Base-by-base conservation (phyloP, 2,797 vertebrate genomes). In the Anomalospiza imberbis region DNA sequence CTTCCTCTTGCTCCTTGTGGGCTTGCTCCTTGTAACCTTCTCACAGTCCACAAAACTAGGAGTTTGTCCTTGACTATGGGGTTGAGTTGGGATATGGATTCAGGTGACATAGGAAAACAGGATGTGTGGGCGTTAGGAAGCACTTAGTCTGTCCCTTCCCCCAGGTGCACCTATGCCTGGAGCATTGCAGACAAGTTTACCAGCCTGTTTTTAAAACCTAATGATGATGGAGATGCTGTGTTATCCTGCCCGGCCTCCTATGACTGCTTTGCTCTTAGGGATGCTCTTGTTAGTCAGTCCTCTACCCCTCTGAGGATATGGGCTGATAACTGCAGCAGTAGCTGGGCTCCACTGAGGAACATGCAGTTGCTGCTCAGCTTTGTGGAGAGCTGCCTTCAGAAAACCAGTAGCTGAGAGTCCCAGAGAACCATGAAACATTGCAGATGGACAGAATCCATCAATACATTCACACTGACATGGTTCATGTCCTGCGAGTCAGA, bases 161-260 rank as follows among this genome's bases (percentile, higher is more conserved):
- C 3, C 13, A 50, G 84, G 81, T 60, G 45, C 67, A 73, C 24
- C 45, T 87, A 10, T 63, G 85, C 78, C 91, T 77, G 87, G 25
- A 91, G 87, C 77, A 6, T 11, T 71, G 70, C 60, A 73, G 42
- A 40, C 34, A 44, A 63, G 48, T 85, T 91, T 32, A 22, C 34
- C 44, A 63, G 61, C 61, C 50, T 91, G 72, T 48, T 91, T 84
- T 91, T 73, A 70, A 92, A 92, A 55, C 32, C 50, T 26, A 5
- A 32, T 34, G 18, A n/a, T 67, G 75, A 18, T 71, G 68, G 68
- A 80, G 48, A 25, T 71, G 47, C 57, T 67, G 42, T 42, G 48
- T 81, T 94, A 29, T 9, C n/a, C 82, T 81, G 10, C 45, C 48
- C 82, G 68, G 29, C 45, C 45, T 88, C 61, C 48, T 50, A 4